Percentiles rank a stretch among this genome's conserved stretches.
phyloP scores from a whole-genome alignment of 2,113 vertebrate species.

The Oplegnathus fasciatus region DNA sequence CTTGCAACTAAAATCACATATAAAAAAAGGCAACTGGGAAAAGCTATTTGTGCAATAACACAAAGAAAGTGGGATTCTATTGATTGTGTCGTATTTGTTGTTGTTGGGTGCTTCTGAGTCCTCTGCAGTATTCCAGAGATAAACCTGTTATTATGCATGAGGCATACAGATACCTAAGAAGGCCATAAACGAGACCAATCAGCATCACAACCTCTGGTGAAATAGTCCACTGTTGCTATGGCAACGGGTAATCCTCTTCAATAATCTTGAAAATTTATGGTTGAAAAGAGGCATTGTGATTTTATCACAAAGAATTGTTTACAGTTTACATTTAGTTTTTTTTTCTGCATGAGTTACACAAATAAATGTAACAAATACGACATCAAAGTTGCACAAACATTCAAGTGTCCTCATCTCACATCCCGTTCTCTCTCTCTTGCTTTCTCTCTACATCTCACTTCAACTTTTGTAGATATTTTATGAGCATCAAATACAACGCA shows the following conservation, averaged over 20 bases:
- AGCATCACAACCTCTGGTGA: conserved; percentile 36
- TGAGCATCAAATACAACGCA: background rate
- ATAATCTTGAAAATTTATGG: conserved; percentile 30
- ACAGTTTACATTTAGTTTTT: background rate
- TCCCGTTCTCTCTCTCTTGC: background rate
- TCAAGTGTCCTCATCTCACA: background rate
- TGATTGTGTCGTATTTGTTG: background rate
- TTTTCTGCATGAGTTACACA: background rate
- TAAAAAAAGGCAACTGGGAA: background rate
- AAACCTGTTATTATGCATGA: conserved; percentile 47
- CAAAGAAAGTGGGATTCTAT: background rate
- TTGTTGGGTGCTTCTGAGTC: background rate
- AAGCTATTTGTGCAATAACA: background rate
- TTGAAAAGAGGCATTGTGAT: conserved; percentile 31
- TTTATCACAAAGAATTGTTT: background rate
- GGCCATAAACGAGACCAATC: conserved; percentile 55
- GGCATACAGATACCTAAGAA: conserved; percentile 40
- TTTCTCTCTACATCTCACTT: background rate
- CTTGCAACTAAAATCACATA: conserved; percentile 13
- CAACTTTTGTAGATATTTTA: background rate
- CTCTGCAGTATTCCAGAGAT: conserved; percentile 39
- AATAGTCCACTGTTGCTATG: conserved; percentile 67
- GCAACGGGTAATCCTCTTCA: conserved; percentile 58
- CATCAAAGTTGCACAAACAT: background rate
- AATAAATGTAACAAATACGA: background rate